These are phyloP conservation scores for Volucella bombylans DNA, from an alignment of 2,888 invertebrate species.

Conservation along the genomic window DNA sequence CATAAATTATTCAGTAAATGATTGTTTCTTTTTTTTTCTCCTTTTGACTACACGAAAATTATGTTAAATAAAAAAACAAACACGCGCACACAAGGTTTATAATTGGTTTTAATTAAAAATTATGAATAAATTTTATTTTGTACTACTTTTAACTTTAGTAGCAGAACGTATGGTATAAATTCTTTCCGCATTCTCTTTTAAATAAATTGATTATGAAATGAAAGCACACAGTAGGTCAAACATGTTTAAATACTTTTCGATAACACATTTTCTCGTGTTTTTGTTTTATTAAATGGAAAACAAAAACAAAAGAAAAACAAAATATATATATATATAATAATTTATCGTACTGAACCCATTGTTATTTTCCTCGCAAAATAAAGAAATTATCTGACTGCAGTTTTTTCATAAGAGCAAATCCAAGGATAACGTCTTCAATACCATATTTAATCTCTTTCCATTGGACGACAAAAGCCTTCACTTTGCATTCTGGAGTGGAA, in stretches of 20 bases:
- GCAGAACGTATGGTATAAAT: conserved; percentile 48
- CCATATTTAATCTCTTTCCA: no score
- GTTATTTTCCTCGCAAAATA: no score
- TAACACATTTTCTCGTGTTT: background rate
- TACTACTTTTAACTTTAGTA: conserved; percentile 67
- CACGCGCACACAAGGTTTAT: conserved; percentile 53
- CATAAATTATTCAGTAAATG: conserved; percentile 26
- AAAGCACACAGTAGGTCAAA: conserved; percentile 13
- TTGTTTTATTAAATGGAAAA: conserved; percentile 1
- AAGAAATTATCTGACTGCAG: no score
- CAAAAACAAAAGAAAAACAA: background rate
- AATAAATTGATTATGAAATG: conserved; percentile 28
- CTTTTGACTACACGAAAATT: conserved; percentile 12
- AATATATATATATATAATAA: no score
- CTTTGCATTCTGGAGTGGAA: no score
- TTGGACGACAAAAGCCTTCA: no score
- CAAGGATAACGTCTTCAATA: no score
- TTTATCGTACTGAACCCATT: no score
- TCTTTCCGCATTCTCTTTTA: conserved; percentile 8
- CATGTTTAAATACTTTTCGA: background rate
- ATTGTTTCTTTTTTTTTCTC: conserved; percentile 29
- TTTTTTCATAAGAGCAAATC: no score
- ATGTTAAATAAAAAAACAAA: conserved; percentile 22
- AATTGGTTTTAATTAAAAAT: conserved; percentile 32
- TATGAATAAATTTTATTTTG: conserved; percentile 58